Evolutionary conservation across 2,797 vertebrate species (phyloP).

Genomic region (Aldrovandia affinis): DNA sequence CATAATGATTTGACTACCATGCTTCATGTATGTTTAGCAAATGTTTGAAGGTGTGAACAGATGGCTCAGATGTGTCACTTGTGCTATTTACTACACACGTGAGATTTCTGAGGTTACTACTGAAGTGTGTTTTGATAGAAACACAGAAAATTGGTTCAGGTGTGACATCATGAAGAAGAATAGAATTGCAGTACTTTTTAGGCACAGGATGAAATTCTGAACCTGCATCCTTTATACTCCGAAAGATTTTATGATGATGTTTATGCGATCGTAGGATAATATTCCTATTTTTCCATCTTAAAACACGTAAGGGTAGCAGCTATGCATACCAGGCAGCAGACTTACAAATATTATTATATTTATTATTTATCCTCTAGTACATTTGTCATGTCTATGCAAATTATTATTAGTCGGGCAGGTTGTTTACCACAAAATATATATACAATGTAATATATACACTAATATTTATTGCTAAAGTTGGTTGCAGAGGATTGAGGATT

Average conservation of each 20-base stretch:
- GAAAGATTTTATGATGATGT: not conserved
- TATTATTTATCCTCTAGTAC: too few species aligned
- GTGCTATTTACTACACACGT: conserved; percentile 44
- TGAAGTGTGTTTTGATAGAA: conserved; percentile 24
- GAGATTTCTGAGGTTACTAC: conserved; percentile 25
- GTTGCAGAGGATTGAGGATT: too few species aligned
- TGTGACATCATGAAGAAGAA: conserved; percentile 14
- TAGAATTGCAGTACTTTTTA: not conserved
- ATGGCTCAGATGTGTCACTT: conserved; percentile 44
- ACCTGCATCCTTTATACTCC: too few species aligned
- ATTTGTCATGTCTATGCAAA: too few species aligned
- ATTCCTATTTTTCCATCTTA: not conserved
- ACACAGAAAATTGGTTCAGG: conserved; percentile 26
- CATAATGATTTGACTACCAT: conserved; percentile 50
- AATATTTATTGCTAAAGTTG: too few species aligned
- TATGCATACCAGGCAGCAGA: too few species aligned
- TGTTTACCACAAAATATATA: too few species aligned
- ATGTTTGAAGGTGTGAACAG: conserved; percentile 54
- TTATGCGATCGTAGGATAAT: not conserved
- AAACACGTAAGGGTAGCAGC: not conserved
- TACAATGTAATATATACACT: too few species aligned
- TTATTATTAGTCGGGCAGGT: too few species aligned
- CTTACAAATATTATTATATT: too few species aligned
- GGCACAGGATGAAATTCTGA: not conserved
- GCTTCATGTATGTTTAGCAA: conserved; percentile 50